phyloP scores from a whole-genome alignment of 1,140 invertebrate genomes.

The Physella acuta region DNA sequence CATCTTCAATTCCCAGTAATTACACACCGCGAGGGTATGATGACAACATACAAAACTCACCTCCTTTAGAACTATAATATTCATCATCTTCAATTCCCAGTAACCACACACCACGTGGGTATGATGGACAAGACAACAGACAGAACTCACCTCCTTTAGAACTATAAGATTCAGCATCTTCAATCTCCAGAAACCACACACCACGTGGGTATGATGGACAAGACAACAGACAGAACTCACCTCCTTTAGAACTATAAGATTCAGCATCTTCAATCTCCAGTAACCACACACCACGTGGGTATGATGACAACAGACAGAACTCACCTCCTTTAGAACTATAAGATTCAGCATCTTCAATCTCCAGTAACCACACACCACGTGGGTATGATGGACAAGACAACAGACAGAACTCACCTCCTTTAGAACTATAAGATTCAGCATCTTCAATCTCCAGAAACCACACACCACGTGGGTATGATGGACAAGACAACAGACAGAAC shows the following conservation, averaged over 20 bases:
- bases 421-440: constrained; percentile 11
- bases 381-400: too few relatives aligned
- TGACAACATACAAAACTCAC: too few relatives aligned
- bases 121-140: too few relatives aligned
- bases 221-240: too few relatives aligned
- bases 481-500: too few relatives aligned
- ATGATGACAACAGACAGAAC: too few relatives aligned
- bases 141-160: constrained; percentile 14
- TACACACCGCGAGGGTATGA: constrained; percentile 42
- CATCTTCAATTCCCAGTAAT: constrained; percentile 39
- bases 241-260: background rate
- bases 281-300: constrained; percentile 43
- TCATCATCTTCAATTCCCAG: constrained; percentile 36
- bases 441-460: constrained; percentile 44
- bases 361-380: constrained; percentile 40
- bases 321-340: background rate
- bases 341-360: constrained; percentile 33
- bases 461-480: constrained; percentile 40
- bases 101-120: constrained; percentile 43
- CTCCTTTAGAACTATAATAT: background rate
- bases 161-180: constrained; percentile 25
- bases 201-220: constrained; percentile 47
- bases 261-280: constrained; percentile 37
- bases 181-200: constrained; percentile 41
- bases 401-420: constrained; percentile 20